Evolutionary conservation across 1,140 invertebrate species (phyloP).

Genomic region (Sinella curviseta): DNA sequence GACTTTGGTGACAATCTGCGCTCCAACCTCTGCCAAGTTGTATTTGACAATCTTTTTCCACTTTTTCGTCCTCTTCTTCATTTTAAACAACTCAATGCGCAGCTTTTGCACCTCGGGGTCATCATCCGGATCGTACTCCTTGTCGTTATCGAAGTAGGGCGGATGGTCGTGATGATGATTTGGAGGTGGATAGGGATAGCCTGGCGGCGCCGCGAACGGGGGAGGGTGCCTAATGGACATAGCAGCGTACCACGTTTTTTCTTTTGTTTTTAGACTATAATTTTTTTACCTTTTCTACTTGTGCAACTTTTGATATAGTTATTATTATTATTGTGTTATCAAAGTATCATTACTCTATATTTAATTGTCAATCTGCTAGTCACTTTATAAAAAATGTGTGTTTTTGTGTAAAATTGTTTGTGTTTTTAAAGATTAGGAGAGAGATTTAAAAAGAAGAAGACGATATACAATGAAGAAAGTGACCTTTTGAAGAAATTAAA

Average conservation of each 20-base stretch:
- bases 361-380: conserved; percentile 1
- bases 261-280: conserved; percentile 8
- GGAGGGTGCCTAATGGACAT: conserved; percentile 26
- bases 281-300: conserved; percentile 1
- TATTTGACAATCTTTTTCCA: conserved; percentile 48
- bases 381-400: background rate
- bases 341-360: background rate
- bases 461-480: too few species aligned
- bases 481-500: background rate
- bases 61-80: conserved; percentile 42
- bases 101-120: conserved; percentile 48
- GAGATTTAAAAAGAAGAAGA: conserved; percentile 7
- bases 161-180: conserved; percentile 38
- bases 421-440: background rate
- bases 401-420: background rate
- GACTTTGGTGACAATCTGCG: conserved; percentile 43
- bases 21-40: conserved; percentile 44
- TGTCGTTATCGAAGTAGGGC: conserved; percentile 2
- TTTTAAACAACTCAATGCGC: conserved; percentile 45
- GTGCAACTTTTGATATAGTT: background rate
- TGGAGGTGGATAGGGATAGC: conserved; percentile 17
- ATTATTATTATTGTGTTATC: background rate
- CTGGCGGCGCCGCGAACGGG: background rate
- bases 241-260: background rate
- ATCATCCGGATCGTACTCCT: conserved; percentile 27